Conservation (phyloP, 2,888 invertebrate genomes). For the Ethmia dodecea region DNA sequence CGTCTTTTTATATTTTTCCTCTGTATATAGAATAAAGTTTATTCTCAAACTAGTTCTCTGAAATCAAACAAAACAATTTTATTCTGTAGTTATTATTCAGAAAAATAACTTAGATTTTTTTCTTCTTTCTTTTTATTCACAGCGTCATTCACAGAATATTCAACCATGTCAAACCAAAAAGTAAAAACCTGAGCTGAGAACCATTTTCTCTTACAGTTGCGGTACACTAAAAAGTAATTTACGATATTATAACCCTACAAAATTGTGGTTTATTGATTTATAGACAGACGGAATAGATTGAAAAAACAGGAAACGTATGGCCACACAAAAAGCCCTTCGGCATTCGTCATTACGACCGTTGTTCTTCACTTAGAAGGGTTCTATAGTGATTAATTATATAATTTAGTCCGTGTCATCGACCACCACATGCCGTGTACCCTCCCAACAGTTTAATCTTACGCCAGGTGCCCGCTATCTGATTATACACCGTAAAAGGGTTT, state of each 20-base stretch:
- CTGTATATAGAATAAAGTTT: no score
- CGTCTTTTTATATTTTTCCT: no score
- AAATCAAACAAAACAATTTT: no score
- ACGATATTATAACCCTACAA: conserved; percentile 22
- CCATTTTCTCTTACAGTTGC: no score
- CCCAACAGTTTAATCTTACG: conserved; percentile 52
- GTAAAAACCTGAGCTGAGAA: no score
- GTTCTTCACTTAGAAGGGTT: conserved; percentile 45
- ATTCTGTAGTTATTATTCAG: no score
- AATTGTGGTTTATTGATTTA: conserved; percentile 57
- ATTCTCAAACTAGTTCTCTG: no score
- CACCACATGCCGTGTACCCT: conserved; percentile 40
- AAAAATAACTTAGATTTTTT: no score
- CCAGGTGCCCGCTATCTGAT: conserved; percentile 74
- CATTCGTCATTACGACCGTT: conserved; percentile 54
- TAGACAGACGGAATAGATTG: conserved; percentile 29
- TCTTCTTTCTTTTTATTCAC: no score
- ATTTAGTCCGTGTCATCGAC: conserved; percentile 69
- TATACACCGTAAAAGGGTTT: conserved; percentile 59
- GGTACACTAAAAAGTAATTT: no score
- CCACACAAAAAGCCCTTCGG: conserved; percentile 52
- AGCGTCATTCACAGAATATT: no score
- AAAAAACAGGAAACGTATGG: conserved; percentile 56
- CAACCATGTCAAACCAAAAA: no score
- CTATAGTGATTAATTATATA: conserved; percentile 70